Evolutionary conservation across 2,888 invertebrate genomes (phyloP).

Genomic region (Pseudococcus longispinus): DNA sequence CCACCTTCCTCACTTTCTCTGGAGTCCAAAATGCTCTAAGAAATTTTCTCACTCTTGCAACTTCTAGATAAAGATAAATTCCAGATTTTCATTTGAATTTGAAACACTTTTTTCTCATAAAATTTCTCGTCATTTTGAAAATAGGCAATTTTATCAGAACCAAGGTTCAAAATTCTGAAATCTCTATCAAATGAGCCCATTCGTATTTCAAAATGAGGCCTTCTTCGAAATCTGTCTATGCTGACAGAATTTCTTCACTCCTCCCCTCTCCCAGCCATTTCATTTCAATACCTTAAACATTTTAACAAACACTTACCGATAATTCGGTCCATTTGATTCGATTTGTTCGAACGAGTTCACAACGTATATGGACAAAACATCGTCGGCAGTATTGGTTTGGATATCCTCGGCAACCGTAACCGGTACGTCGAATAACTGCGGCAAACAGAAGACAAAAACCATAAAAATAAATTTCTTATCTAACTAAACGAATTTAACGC

Average conservation of each 20-base stretch:
- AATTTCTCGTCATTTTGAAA: too few relatives aligned
- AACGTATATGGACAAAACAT: constrained; percentile 45
- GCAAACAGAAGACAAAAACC: constrained; percentile 49
- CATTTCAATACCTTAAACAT: not conserved
- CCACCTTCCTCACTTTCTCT: too few relatives aligned
- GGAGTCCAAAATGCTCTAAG: too few relatives aligned
- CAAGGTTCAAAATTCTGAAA: too few relatives aligned
- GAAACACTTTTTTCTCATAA: too few relatives aligned
- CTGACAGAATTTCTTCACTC: not conserved
- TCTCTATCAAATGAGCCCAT: too few relatives aligned
- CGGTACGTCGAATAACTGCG: constrained; percentile 52
- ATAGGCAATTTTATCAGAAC: too few relatives aligned
- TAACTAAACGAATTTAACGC: constrained; percentile 44
- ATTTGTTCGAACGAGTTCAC: constrained; percentile 46
- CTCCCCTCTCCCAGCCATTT: not conserved
- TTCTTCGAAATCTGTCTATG: too few relatives aligned
- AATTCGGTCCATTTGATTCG: constrained; percentile 42
- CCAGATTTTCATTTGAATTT: too few relatives aligned
- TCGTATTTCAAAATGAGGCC: too few relatives aligned
- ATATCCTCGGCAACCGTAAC: constrained; percentile 26
- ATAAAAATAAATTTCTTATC: constrained; percentile 30
- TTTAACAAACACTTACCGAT: constrained; percentile 29
- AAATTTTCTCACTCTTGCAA: too few relatives aligned
- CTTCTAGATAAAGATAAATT: too few relatives aligned
- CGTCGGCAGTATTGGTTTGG: not conserved